Conservation (phyloP, 2,113 vertebrate species). For the Benitochromis conjunctus region DNA sequence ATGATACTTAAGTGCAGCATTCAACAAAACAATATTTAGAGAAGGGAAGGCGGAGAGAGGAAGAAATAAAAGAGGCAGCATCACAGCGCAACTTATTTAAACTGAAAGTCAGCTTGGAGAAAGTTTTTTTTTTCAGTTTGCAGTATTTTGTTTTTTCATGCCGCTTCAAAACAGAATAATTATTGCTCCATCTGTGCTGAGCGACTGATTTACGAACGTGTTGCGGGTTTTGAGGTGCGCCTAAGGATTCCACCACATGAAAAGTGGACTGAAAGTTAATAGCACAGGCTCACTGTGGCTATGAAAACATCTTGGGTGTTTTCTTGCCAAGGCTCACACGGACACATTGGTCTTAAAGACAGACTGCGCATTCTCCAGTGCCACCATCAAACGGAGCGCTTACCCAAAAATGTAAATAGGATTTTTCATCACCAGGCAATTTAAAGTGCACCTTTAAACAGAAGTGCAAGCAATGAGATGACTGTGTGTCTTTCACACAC, state of each 20-base stretch:
- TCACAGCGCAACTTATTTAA: background rate
- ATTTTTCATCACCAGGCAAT: slow-evolving; percentile 30
- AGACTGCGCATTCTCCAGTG: slow-evolving; percentile 15
- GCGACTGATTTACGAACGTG: slow-evolving; percentile 55
- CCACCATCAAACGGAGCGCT: slow-evolving; percentile 19
- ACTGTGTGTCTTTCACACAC: background rate
- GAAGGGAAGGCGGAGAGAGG: background rate
- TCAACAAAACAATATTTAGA: slow-evolving; percentile 4
- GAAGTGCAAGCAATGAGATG: background rate
- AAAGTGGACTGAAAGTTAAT: slow-evolving; percentile 52
- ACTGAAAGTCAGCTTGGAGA: background rate
- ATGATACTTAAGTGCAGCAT: background rate
- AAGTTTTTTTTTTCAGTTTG: background rate
- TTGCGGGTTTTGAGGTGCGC: slow-evolving; percentile 53
- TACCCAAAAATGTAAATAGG: slow-evolving; percentile 14
- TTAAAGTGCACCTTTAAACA: background rate
- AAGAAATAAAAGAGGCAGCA: background rate
- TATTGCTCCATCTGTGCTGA: background rate
- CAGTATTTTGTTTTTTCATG: slow-evolving; percentile 7
- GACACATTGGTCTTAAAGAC: slow-evolving; percentile 21
- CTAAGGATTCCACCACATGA: slow-evolving; percentile 53
- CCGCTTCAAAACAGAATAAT: slow-evolving; percentile 4
- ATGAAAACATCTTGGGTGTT: slow-evolving; percentile 48
- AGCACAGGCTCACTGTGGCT: slow-evolving; percentile 37
- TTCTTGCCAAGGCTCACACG: slow-evolving; percentile 38